A percentile compares a stretch with the other conserved stretches of the same genome.
These are phyloP conservation scores for Origma solitaria DNA, from an alignment of 2,113 vertebrate species.

Conservation along the genomic window DNA sequence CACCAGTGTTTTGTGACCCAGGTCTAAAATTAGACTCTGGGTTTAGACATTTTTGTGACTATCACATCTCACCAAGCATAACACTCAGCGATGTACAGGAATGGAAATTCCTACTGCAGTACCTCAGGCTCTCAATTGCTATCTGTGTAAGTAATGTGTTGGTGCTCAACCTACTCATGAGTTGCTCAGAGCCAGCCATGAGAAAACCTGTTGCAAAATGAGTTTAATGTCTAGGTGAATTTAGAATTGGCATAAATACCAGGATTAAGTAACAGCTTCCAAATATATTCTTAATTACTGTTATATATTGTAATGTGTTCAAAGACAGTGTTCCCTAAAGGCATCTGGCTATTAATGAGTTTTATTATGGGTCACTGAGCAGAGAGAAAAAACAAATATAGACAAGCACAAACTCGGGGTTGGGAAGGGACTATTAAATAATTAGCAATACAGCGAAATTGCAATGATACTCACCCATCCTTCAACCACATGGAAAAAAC, in stretches of 20 bases:
- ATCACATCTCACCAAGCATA: not conserved
- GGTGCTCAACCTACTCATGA: not conserved
- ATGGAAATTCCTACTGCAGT: not conserved
- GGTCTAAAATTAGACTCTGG: not conserved
- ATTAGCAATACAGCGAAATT: not conserved
- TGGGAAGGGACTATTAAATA: not conserved
- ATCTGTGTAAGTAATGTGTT: not conserved
- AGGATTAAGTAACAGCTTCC: not conserved
- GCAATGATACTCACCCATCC: not conserved
- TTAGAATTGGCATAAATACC: not conserved
- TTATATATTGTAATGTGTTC: not conserved
- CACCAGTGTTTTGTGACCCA: not conserved
- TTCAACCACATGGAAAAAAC: not conserved
- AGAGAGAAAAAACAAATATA: not conserved
- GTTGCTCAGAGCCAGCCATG: not conserved
- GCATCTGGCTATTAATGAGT: not conserved
- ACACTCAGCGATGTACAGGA: not conserved
- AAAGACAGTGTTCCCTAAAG: not conserved
- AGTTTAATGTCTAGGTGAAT: not conserved
- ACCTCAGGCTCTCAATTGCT: not conserved
- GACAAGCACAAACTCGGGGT: not conserved
- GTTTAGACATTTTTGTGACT: not conserved
- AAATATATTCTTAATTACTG: constrained; percentile 10
- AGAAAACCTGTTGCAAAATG: not conserved
- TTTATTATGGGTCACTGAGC: not conserved